These are phyloP conservation scores for Nicator chloris DNA, from an alignment of 2,113 vertebrate genomes.

Conservation along the genomic window DNA sequence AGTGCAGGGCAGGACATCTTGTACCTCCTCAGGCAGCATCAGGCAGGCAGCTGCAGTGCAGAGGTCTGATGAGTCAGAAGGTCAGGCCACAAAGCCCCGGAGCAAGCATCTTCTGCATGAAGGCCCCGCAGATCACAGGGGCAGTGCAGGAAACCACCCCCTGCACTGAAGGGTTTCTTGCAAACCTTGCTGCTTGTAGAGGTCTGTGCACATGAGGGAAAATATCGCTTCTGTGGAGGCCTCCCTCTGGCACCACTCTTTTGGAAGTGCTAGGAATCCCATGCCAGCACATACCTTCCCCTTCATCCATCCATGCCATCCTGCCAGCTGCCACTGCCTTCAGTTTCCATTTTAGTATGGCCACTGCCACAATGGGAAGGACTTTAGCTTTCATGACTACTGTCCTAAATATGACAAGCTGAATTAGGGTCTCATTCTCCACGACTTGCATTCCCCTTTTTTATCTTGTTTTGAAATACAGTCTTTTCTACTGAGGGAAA, in stretches of 20 bases:
- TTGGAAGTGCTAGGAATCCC: not conserved
- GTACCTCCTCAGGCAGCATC: not conserved
- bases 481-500: not conserved
- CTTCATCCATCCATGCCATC: not conserved
- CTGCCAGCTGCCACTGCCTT: not conserved
- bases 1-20: accelerated
- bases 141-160: not conserved
- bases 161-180: not conserved
- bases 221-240: not conserved
- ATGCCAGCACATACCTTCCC: not conserved
- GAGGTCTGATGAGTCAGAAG: not conserved
- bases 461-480: not conserved
- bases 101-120: accelerated
- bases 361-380: not conserved
- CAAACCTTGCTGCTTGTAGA: not conserved
- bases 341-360: not conserved
- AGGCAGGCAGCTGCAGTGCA: not conserved
- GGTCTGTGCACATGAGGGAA: accelerated
- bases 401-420: not conserved
- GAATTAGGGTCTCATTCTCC: not conserved
- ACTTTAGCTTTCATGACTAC: not conserved
- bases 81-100: not conserved
- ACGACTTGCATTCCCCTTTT: not conserved
- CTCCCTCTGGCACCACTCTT: not conserved
- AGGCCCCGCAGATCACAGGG: not conserved